Base-by-base conservation (phyloP, 2,797 vertebrate genomes). In the Dendrocincla fuliginosa region DNA sequence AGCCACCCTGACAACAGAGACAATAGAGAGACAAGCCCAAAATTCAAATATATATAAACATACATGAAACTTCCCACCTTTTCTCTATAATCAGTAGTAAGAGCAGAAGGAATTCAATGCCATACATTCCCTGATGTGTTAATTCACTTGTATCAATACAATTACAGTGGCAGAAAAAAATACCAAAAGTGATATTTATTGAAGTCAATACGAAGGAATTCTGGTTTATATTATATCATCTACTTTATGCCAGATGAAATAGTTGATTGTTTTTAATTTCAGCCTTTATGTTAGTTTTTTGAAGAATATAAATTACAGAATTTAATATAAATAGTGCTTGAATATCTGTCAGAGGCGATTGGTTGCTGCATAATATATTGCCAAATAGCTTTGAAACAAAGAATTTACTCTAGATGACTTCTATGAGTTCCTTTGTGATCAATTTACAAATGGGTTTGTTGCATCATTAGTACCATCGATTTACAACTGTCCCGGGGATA, bases 391-490 rank as follows among this genome's bases (percentile, higher is more conserved):
- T 88, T 28, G 73, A 87, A 78, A 93, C 0, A 6, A 73, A 63
- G 89, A 90, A 65, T 1, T 61, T 65, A 28, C n/a, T 83, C 69
- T 78, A 52, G n/a, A 60, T 76, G 0, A 63, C 30, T 93, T 88
- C 47, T 33, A 28, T 16, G 35, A 68, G 61, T 82, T 91, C 44
- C 50, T 69, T 55, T 46, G 56, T 47, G 82, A 84, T 52, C 55
- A 70, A 65, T 94, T 94, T 81, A 75, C 71, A 71, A 88, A 86
- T 16, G 87, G n/a, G 37, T 85, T 85, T 88, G 47, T 85, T 84
- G 55, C 28, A 84, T 92, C 94, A 91, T 93, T 95, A 87, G 94
- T 69, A 35, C 10, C 32, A 91, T 87, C 42, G 46, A 83, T 91
- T 95, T 91, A 65, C 69, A 80, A 53, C 27, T 85, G 41, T 82